Percentiles rank a stretch among this genome's conserved stretches.
Evolutionary conservation across 1,140 invertebrate genomes (phyloP).

Genomic region (Spodoptera litura): DNA sequence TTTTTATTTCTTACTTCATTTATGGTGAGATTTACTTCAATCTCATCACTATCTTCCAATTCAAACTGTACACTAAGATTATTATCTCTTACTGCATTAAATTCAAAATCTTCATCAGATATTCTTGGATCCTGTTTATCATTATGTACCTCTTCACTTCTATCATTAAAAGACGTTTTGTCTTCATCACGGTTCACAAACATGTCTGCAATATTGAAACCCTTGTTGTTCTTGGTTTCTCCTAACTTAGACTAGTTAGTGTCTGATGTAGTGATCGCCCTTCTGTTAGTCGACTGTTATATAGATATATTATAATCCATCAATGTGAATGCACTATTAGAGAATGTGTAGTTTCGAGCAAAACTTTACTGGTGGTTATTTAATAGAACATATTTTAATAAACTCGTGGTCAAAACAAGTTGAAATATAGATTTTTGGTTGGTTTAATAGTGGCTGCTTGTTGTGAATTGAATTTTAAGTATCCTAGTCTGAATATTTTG

Average conservation of each 20-base stretch:
- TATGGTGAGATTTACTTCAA: too few relatives aligned
- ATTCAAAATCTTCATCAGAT: too few relatives aligned
- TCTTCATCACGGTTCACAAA: background rate
- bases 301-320: slow-evolving; percentile 63
- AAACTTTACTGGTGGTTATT: slow-evolving; percentile 34
- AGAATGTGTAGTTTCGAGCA: slow-evolving; percentile 50
- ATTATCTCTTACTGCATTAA: too few relatives aligned
- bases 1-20: too few relatives aligned
- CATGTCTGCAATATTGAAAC: slow-evolving; percentile 52
- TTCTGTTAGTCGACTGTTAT: slow-evolving; percentile 74
- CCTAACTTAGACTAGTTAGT: slow-evolving; percentile 67
- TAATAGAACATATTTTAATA: too few relatives aligned
- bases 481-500: too few relatives aligned
- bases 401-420: too few relatives aligned
- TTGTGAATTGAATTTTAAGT: too few relatives aligned
- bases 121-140: background rate
- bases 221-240: slow-evolving; percentile 49
- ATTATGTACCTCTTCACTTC: background rate
- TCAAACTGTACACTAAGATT: too few relatives aligned
- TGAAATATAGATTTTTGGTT: too few relatives aligned
- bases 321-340: slow-evolving; percentile 78
- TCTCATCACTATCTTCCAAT: too few relatives aligned
- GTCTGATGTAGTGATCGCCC: slow-evolving; percentile 67
- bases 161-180: background rate
- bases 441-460: too few relatives aligned